Conservation (phyloP, 2,797 vertebrate genomes). For the Neomorphus geoffroyi region DNA sequence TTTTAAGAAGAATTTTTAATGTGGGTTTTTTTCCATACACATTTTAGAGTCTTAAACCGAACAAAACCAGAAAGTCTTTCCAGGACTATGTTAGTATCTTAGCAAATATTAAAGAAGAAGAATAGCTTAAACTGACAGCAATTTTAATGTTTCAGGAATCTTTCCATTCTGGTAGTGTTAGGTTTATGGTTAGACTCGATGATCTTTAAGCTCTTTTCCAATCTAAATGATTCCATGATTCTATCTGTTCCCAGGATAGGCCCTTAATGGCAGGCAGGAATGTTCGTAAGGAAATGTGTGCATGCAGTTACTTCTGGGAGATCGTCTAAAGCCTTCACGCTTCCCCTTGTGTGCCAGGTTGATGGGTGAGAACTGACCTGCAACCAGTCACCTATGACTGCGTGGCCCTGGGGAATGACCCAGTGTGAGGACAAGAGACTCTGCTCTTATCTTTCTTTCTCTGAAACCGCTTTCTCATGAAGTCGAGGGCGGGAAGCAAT, state of each 20-base stretch:
- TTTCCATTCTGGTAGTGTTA: no score
- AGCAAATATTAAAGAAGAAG: no score
- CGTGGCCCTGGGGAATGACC: rapidly evolving
- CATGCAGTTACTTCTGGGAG: neutral
- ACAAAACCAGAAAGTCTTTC: no score
- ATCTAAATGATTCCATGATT: no score
- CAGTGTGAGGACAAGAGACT: neutral
- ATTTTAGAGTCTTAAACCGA: no score
- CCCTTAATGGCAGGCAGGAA: neutral
- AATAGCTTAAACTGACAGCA: no score
- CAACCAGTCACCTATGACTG: neutral
- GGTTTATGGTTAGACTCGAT: no score
- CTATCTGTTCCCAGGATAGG: neutral
- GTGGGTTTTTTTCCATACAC: no score
- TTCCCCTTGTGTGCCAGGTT: neutral
- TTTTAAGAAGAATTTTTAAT: no score
- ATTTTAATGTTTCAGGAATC: no score
- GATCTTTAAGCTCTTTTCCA: no score
- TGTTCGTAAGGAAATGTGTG: rapidly evolving
- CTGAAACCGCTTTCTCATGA: neutral
- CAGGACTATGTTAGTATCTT: no score
- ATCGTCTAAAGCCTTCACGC: neutral
- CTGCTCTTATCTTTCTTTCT: neutral
- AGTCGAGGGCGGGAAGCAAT: neutral
- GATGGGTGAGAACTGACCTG: neutral